Evolutionary conservation across 2,797 vertebrate species (phyloP).

Genomic region (Premnoplex brunnescens): DNA sequence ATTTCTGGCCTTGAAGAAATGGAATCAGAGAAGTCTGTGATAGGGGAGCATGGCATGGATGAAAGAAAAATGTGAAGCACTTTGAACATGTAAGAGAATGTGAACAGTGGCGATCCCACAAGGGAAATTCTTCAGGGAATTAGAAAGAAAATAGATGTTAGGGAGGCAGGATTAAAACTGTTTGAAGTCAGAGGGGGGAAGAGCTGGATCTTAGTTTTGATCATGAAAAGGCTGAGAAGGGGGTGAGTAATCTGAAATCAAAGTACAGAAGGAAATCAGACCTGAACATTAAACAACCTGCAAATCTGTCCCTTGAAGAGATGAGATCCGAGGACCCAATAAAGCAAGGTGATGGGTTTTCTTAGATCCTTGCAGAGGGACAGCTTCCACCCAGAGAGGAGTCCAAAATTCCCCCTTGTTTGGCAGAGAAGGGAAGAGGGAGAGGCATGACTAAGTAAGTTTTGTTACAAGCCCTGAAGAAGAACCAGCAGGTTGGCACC

Average conservation of each 20-base stretch:
- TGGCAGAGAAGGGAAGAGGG: neutral
- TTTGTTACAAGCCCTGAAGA: accelerated
- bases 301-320: constrained; percentile 9
- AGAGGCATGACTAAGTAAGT: neutral
- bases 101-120: constrained; percentile 37
- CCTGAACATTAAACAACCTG: constrained; percentile 39
- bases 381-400: neutral
- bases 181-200: constrained; percentile 31
- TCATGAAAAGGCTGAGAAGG: constrained; percentile 36
- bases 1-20: constrained; percentile 44
- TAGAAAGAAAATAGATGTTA: constrained; percentile 54
- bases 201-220: constrained; percentile 57
- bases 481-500: neutral
- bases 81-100: constrained; percentile 65
- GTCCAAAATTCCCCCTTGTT: neutral
- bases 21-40: constrained; percentile 45
- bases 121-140: constrained; percentile 48
- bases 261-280: constrained; percentile 49
- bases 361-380: neutral
- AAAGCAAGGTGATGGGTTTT: neutral
- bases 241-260: constrained; percentile 58
- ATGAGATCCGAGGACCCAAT: neutral
- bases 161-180: constrained; percentile 54
- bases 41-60: neutral
- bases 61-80: constrained; percentile 45